These are phyloP conservation scores for Altica lythri DNA, from an alignment of 2,888 invertebrate genomes.

Conservation along the genomic window DNA sequence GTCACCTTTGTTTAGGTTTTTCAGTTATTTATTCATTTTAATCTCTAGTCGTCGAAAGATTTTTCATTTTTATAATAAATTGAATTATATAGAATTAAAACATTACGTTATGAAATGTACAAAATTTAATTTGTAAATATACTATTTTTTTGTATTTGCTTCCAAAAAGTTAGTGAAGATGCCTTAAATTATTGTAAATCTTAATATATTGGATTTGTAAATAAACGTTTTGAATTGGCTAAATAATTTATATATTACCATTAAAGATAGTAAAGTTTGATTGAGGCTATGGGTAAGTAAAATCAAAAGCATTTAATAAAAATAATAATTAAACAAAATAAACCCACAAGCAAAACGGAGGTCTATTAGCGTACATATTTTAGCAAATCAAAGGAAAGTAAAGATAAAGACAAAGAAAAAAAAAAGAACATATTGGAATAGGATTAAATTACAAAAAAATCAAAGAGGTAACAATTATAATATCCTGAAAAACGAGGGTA, in stretches of 20 bases:
- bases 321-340: too few relatives aligned
- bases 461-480: too few relatives aligned
- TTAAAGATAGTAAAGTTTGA: too few relatives aligned
- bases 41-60: slow-evolving; percentile 43
- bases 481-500: too few relatives aligned
- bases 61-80: slow-evolving; percentile 18
- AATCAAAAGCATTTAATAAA: too few relatives aligned
- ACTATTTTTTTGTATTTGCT: slow-evolving; percentile 30
- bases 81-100: slow-evolving; percentile 21
- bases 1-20: slow-evolving; percentile 7
- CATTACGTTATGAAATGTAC: slow-evolving; percentile 40
- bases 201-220: slow-evolving; percentile 49
- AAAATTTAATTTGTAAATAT: slow-evolving; percentile 32
- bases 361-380: too few relatives aligned
- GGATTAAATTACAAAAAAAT: too few relatives aligned
- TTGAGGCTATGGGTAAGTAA: too few relatives aligned
- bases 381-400: too few relatives aligned
- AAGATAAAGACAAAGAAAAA: too few relatives aligned
- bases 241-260: background rate
- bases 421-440: too few relatives aligned
- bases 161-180: slow-evolving; percentile 33
- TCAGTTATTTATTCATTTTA: slow-evolving; percentile 38
- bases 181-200: slow-evolving; percentile 51
- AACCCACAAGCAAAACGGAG: too few relatives aligned
- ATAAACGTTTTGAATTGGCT: slow-evolving; percentile 40